Base-by-base conservation (phyloP, 2,113 vertebrate genomes). In the Xyrauchen texanus region DNA sequence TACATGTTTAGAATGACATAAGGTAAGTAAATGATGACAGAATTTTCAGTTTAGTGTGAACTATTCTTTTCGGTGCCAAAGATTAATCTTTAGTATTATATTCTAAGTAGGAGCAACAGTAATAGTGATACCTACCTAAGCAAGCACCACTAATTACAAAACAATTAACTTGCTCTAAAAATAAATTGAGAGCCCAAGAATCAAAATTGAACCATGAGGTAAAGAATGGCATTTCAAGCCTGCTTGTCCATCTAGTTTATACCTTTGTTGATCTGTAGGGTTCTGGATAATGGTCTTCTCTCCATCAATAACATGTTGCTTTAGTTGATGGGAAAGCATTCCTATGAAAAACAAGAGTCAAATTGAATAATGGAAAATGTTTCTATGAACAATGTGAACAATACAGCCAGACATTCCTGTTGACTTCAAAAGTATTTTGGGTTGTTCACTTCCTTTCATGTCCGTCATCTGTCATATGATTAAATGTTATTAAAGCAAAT, bases 241-340 rank as follows among this genome's bases (percentile, higher is more conserved):
- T 34, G 21, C 21, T 1, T 34, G 9, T 0, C n/a, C 0, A 16
- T 16, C 6, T 42, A 3, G 8, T 58, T 51, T 93, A 88, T 88
- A 98, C 96, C 93, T 96, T 84, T 99, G 97, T 91, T 98, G 97
- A 91, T 99, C 97, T 83, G 95, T 94, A 34, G 97, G 97, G 82
- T 98, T 98, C 89, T 98, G 97, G 84, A 98, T 98, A 87, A 99
- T 97, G 0, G 97, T 98, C 90, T 99, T 99, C 90, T 99, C 97
- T n/a, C 97, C 97, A 60, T 99, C 97, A 4, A 98, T 98, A 83
- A 98, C 93, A 55, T 99, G 97, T 83, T 99, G 97, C 85, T 99
- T 99, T 79, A 99, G 91, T 70, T 99, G 97, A 90, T 99, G 97
- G 0, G 97, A 99, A 81, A 99, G 89, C 97, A 99, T 98, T 72